These are phyloP conservation scores for Rafetus swinhoei DNA, from an alignment of 2,113 vertebrate genomes.

Conservation along the genomic window DNA sequence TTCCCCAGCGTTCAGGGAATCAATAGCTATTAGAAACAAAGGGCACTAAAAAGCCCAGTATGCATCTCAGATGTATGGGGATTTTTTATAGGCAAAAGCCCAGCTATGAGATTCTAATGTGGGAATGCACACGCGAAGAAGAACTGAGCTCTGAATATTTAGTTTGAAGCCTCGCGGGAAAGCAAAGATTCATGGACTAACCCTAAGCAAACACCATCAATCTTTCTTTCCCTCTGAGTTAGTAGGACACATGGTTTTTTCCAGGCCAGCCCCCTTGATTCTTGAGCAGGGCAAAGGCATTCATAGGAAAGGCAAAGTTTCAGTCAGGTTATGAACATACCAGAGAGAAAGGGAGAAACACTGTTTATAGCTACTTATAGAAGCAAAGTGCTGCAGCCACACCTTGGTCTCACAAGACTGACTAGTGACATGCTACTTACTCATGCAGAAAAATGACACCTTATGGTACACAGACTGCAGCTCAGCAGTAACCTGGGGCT, in stretches of 20 bases:
- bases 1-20: slow-evolving; percentile 44
- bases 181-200: background rate
- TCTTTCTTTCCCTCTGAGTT: slow-evolving; percentile 18
- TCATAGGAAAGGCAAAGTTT: background rate
- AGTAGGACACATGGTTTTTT: background rate
- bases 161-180: background rate
- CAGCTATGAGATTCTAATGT: background rate
- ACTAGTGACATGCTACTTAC: slow-evolving; percentile 43
- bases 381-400: background rate
- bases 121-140: background rate
- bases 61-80: background rate
- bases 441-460: slow-evolving; percentile 10
- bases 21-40: slow-evolving; percentile 60
- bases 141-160: background rate
- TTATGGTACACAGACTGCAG: slow-evolving; percentile 26
- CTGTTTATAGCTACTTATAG: slow-evolving; percentile 24
- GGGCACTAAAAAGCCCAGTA: slow-evolving; percentile 30
- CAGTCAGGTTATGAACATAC: background rate
- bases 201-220: background rate
- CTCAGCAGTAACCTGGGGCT: slow-evolving; percentile 5
- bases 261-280: background rate
- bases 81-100: background rate
- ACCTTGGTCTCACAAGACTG: background rate
- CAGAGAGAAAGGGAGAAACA: slow-evolving; percentile 5
- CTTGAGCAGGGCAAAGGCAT: background rate